Percentiles rank a stretch among this genome's conserved stretches.
These are phyloP conservation scores for Pseudorasbora parva DNA, from an alignment of 2,113 vertebrate species.

Conservation along the genomic window DNA sequence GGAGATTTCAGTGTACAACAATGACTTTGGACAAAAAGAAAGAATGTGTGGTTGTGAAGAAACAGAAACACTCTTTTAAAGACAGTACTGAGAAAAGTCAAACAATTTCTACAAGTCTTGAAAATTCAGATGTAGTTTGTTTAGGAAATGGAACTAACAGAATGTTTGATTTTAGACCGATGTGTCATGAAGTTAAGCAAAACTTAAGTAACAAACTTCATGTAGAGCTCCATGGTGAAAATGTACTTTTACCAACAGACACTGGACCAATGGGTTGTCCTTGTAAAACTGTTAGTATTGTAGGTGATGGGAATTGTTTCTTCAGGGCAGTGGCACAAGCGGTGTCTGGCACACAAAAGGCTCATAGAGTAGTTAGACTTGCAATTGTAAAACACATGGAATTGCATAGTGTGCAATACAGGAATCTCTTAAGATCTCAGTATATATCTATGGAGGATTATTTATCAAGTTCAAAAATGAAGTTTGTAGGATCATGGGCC, in stretches of 20 bases:
- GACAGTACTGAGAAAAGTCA: no score
- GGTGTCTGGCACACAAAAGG: neutral
- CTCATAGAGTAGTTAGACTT: neutral
- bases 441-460: constrained; percentile 33
- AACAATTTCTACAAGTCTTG: no score
- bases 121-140: no score
- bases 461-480: neutral
- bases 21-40: no score
- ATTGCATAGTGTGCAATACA: neutral
- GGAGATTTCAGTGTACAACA: no score
- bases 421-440: neutral
- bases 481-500: constrained; percentile 24
- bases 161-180: no score
- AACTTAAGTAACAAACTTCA: neutral
- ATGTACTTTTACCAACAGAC: neutral
- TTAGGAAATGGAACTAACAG: no score
- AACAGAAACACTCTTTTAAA: no score
- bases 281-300: neutral
- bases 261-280: neutral
- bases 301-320: neutral
- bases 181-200: neutral
- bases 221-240: neutral
- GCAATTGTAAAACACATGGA: constrained; percentile 1
- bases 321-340: no score
- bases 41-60: neutral